These are phyloP conservation scores for Vidua macroura DNA, from an alignment of 2,113 vertebrate genomes.

Conservation along the genomic window DNA sequence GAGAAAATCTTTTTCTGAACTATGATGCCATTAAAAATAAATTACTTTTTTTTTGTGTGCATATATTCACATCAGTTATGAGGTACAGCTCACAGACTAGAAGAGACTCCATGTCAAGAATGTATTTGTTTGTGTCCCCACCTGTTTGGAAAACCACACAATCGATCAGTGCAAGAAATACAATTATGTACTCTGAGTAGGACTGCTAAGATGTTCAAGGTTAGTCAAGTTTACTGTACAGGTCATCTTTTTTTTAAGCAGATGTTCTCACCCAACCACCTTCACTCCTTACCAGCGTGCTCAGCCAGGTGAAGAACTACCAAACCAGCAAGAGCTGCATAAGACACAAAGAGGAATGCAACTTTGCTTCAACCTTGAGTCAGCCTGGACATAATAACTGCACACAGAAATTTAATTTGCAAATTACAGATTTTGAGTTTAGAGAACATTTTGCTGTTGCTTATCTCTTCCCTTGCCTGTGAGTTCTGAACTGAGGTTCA, in stretches of 20 bases:
- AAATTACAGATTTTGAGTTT: neutral
- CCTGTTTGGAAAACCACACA: neutral
- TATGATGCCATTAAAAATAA: neutral
- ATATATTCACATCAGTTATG: neutral
- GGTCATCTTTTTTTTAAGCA: neutral
- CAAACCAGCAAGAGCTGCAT: neutral
- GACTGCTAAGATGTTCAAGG: neutral
- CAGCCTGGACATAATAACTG: neutral
- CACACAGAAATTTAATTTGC: neutral
- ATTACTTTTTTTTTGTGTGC: neutral
- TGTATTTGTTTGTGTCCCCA: neutral
- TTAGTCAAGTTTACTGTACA: neutral
- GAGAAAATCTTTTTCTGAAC: neutral
- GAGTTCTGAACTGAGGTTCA: slow-evolving; percentile 4
- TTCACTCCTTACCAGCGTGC: neutral
- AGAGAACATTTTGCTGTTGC: neutral
- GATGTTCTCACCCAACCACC: neutral
- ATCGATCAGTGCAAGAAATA: neutral
- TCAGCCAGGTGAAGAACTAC: neutral
- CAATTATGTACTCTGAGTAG: neutral
- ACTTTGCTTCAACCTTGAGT: neutral
- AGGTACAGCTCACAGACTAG: neutral
- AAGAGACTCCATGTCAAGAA: neutral
- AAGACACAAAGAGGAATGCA: neutral
- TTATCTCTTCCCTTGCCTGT: neutral